Evolutionary conservation across 2,888 invertebrate genomes (phyloP), one percentile per base, ranked within the genome.

Genomic region (Ptychoptera albimana): DNA sequence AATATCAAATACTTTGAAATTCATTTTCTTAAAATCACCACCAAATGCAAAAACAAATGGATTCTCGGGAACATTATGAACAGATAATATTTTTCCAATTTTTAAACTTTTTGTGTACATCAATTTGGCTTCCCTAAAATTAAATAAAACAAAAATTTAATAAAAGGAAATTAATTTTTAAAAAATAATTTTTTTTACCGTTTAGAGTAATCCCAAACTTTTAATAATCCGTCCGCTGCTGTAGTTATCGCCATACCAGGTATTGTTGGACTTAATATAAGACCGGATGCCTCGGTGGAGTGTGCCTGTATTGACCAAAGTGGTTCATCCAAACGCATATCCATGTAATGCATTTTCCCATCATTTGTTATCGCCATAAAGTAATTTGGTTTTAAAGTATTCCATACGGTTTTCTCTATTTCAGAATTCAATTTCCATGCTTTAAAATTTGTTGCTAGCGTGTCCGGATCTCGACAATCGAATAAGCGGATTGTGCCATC

Each of bases 341-440:
- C 89, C 39, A 84, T 74, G 54, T 78, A 81, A 46, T 79, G 75
- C 8, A 89, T 71, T 50, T 70, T 70, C 6, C 82, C 82, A 40
- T 68, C 68, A 57, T 73, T 78, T 44, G 77, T 76, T 8, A 46
- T 46, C n/a, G 46, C 54, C 51, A 86, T 75, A 57, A 86, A 91
- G 54, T 78, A 75, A 66, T 80, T 81, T 0, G 84, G 78, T 57
- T 86, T 76, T 50, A 75, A 74, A 36, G 74, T 71, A 67, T 91
- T 82, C 96, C 96, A 97, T 1, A 74, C 54, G 9, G 88, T 77
- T 52, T 79, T 76, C 63, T 96, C 96, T 23, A 92, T 79, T 70
- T 96, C 93, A 16, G n/a, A 37, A 16, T 68, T 67, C 10, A 86
- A 66, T 34, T 68, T 52, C 92, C 93, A 94, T 54, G 60, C 55